Conservation (phyloP, 1,140 invertebrate species). For the Prorops nasuta region DNA sequence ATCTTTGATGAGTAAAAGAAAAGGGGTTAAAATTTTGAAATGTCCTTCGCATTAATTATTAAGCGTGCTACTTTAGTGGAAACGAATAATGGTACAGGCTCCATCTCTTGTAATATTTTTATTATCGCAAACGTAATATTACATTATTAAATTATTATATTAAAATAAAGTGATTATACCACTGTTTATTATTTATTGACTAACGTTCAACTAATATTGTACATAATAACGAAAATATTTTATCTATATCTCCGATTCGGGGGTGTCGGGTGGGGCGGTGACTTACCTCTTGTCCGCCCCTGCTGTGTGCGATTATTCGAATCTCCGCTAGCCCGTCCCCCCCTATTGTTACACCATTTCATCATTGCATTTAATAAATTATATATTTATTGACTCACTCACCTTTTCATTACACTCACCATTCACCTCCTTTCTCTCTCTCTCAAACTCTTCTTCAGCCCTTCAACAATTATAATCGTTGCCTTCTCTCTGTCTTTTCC, state of each 20-base stretch:
- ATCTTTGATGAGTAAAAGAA: too few relatives aligned
- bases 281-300: conserved; percentile 40
- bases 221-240: conserved; percentile 59
- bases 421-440: too few relatives aligned
- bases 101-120: conserved; percentile 58
- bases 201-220: conserved; percentile 57
- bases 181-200: conserved; percentile 55
- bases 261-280: conserved; percentile 35
- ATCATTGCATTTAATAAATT: conserved; percentile 60
- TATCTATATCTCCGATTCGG: conserved; percentile 57
- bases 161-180: conserved; percentile 48
- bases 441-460: too few relatives aligned
- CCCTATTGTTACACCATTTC: conserved; percentile 58
- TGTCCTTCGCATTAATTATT: neutral
- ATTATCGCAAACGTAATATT: conserved; percentile 52
- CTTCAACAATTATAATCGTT: too few relatives aligned
- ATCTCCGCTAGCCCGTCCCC: conserved; percentile 40
- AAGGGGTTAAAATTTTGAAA: too few relatives aligned
- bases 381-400: conserved; percentile 55
- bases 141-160: conserved; percentile 39
- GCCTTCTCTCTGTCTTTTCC: too few relatives aligned
- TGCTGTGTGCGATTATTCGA: conserved; percentile 26
- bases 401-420: conserved; percentile 19
- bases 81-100: conserved; percentile 45
- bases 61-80: conserved; percentile 34